These are phyloP conservation scores for Protodeltote pygarga DNA, from an alignment of 2,888 invertebrate genomes.

Conservation along the genomic window DNA sequence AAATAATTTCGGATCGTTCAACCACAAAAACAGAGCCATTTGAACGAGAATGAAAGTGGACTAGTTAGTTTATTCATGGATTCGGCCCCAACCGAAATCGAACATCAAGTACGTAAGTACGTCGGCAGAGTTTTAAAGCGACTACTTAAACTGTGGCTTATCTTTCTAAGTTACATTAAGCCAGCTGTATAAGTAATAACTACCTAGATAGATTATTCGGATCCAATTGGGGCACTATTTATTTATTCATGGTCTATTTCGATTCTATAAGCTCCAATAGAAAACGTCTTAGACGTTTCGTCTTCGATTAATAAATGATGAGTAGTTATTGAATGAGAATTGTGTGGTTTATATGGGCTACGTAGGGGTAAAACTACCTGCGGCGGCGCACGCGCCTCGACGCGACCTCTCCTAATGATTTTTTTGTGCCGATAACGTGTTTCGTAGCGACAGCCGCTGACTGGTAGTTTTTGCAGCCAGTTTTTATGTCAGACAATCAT, in stretches of 20 bases:
- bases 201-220: slow-evolving; percentile 38
- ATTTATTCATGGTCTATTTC: slow-evolving; percentile 32
- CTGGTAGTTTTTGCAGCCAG: slow-evolving; percentile 22
- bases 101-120: slow-evolving; percentile 45
- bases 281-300: slow-evolving; percentile 7
- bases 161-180: slow-evolving; percentile 39
- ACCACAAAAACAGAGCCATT: slow-evolving; percentile 28
- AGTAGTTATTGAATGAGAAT: slow-evolving; percentile 17
- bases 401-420: slow-evolving; percentile 30
- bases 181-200: slow-evolving; percentile 36
- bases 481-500: slow-evolving; percentile 33
- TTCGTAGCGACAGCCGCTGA: slow-evolving; percentile 21
- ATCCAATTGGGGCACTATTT: slow-evolving; percentile 25
- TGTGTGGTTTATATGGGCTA: slow-evolving; percentile 6
- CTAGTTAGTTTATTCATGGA: slow-evolving; percentile 57
- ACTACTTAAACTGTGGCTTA: slow-evolving; percentile 41
- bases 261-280: slow-evolving; percentile 12
- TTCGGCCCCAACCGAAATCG: slow-evolving; percentile 57
- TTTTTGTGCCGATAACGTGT: slow-evolving; percentile 50
- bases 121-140: slow-evolving; percentile 38
- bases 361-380: slow-evolving; percentile 54
- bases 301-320: slow-evolving; percentile 29
- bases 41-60: slow-evolving; percentile 56
- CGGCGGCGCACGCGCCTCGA: slow-evolving; percentile 50
- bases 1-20: slow-evolving; percentile 10